Evolutionary conservation across 2,113 vertebrate species (phyloP), one percentile per base, ranked within the genome.

Genomic region (Hiodon alosoides): DNA sequence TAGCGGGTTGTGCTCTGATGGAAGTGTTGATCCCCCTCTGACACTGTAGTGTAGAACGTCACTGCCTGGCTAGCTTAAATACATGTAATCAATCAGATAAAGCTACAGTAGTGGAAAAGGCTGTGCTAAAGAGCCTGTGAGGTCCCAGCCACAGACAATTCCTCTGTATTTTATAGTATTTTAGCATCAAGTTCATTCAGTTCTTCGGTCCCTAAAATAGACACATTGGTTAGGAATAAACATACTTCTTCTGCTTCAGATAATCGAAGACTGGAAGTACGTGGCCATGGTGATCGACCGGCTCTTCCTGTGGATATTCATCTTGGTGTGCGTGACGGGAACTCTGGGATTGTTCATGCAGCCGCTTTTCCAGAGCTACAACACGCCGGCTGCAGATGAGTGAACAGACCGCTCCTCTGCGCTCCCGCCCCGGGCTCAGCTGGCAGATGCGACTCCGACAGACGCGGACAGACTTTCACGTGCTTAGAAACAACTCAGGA

Each of bases 261-360:
- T 92, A 74, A 92, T 92, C 31, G 86, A 93, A 69, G 91, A 93
- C 86, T 93, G 31, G 31, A 31, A 31, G 31, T 31, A 31, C 31
- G 31, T 31, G 31, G 31, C 31, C 31, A 31, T 31, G 91, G 91
- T 93, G 71, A 92, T 93, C 46, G 91, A 93, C 79, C 89, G 91
- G 6, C 84, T 93, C 58, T 93, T 93, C 69, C 85, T 93, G 55
- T 93, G 91, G 90, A 90, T 93, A 83, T 93, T 93, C 79, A 89
- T 92, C 79, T 78, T 92, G 80, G 91, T 93, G 79, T 93, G 90
- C 84, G 86, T 93, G 74, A 80, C 85, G 57, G 91, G 91, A 78
- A 93, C 91, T 6, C 82, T 93, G 72, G 91, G 91, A 60, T 87
- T 93, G 65, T 93, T 92, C 81, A 88, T 92, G 82, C 91, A 93